Evolutionary conservation across 2,113 vertebrate genomes (phyloP).

Genomic region (Cottus gobio): DNA sequence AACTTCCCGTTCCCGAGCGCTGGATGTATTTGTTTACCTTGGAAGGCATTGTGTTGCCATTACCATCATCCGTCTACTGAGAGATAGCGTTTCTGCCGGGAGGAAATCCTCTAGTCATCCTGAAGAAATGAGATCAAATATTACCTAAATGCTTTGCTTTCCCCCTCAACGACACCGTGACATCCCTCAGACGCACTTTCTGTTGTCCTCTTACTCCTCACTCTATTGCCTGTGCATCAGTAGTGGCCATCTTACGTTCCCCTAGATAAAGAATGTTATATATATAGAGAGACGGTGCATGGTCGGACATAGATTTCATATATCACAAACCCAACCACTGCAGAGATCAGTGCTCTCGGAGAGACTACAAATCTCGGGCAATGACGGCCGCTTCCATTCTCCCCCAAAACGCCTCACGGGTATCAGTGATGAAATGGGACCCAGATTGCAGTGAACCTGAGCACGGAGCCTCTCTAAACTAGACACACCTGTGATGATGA

Average conservation of each 20-base stretch:
- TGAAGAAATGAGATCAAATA: constrained; percentile 38
- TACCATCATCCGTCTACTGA: constrained; percentile 66
- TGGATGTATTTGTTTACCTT: constrained; percentile 75
- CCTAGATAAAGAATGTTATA: neutral
- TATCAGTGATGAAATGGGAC: constrained; percentile 62
- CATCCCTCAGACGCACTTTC: constrained; percentile 21
- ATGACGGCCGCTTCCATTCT: constrained; percentile 39
- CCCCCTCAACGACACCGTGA: neutral
- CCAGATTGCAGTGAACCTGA: constrained; percentile 57
- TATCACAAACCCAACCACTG: constrained; percentile 4
- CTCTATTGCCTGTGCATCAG: neutral
- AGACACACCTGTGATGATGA: constrained; percentile 60
- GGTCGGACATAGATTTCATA: constrained; percentile 30
- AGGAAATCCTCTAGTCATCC: constrained; percentile 61
- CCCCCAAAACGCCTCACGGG: constrained; percentile 53
- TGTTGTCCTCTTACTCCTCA: constrained; percentile 1
- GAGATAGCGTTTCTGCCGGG: constrained; percentile 63
- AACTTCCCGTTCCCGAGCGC: constrained; percentile 24
- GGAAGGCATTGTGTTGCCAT: constrained; percentile 64
- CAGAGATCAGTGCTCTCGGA: constrained; percentile 27
- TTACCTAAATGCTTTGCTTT: constrained; percentile 57
- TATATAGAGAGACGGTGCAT: constrained; percentile 25
- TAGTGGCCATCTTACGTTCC: neutral
- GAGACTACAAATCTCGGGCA: constrained; percentile 31
- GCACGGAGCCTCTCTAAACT: constrained; percentile 37